Evolutionary conservation across 1,140 invertebrate species (phyloP).

Genomic region (Musca vetustissima): DNA sequence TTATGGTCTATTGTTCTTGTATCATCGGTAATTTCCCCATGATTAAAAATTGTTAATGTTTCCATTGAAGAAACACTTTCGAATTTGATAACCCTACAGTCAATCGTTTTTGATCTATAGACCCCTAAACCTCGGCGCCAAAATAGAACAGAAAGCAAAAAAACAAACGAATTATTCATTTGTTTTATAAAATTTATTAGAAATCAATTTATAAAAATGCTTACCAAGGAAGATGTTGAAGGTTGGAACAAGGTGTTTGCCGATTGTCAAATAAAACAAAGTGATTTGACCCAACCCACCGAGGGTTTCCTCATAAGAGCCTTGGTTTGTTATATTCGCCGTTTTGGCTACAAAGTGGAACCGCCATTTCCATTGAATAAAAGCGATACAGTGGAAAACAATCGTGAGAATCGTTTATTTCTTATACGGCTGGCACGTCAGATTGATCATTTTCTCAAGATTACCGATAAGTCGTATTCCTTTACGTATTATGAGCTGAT

Average conservation of each 20-base stretch:
- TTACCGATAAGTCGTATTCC: conserved; percentile 37
- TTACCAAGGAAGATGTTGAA: conserved; percentile 20
- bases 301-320: conserved; percentile 37
- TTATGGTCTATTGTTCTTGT: too few relatives aligned
- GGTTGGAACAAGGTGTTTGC: conserved; percentile 35
- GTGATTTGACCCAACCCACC: conserved; percentile 35
- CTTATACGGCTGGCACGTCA: conserved; percentile 39
- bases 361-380: conserved; percentile 36
- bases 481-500: conserved; percentile 42
- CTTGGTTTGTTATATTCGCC: conserved; percentile 34
- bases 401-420: conserved; percentile 39
- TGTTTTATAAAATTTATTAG: too few relatives aligned
- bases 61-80: too few relatives aligned
- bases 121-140: too few relatives aligned
- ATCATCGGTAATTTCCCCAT: too few relatives aligned
- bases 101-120: too few relatives aligned
- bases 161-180: too few relatives aligned
- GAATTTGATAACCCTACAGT: too few relatives aligned
- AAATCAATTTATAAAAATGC: conserved; percentile 16
- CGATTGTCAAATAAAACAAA: conserved; percentile 35
- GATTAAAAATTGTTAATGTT: too few relatives aligned
- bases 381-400: conserved; percentile 27
- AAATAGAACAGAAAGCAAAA: too few relatives aligned
- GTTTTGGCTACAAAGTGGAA: conserved; percentile 41
- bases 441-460: conserved; percentile 41